Conservation (phyloP, 2,888 invertebrate genomes). For the Caradrina kadenii region DNA sequence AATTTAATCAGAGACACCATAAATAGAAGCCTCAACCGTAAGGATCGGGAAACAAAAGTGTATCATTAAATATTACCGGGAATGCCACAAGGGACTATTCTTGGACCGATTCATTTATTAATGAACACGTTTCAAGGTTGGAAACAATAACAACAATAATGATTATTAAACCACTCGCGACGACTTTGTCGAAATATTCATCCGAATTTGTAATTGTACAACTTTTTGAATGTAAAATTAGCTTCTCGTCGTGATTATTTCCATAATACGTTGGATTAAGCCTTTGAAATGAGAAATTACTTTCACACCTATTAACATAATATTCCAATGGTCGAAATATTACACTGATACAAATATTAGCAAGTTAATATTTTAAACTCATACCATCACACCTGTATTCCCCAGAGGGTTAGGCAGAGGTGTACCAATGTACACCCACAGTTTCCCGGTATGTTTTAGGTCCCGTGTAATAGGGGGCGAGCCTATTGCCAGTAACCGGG, state of each 20-base stretch:
- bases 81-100: slow-evolving; percentile 24
- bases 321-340: slow-evolving; percentile 13
- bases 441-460: no score
- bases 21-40: neutral
- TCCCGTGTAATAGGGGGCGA: no score
- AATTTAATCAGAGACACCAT: neutral
- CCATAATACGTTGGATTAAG: slow-evolving; percentile 12
- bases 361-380: no score
- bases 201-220: slow-evolving; percentile 55
- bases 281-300: slow-evolving; percentile 29
- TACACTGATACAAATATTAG: no score
- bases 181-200: slow-evolving; percentile 50
- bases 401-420: no score
- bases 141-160: slow-evolving; percentile 42
- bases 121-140: slow-evolving; percentile 13
- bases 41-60: slow-evolving; percentile 7
- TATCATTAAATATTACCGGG: slow-evolving; percentile 12
- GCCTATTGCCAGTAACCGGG: no score
- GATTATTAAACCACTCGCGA: slow-evolving; percentile 21
- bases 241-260: slow-evolving; percentile 17
- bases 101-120: slow-evolving; percentile 13
- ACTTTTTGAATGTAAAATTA: slow-evolving; percentile 55
- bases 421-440: no score
- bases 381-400: no score
- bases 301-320: slow-evolving; percentile 8